A percentile compares a stretch with the other conserved stretches of the same genome.
These are phyloP conservation scores for Cheilosia pagana DNA, from an alignment of 2,888 invertebrate genomes.

Conservation along the genomic window DNA sequence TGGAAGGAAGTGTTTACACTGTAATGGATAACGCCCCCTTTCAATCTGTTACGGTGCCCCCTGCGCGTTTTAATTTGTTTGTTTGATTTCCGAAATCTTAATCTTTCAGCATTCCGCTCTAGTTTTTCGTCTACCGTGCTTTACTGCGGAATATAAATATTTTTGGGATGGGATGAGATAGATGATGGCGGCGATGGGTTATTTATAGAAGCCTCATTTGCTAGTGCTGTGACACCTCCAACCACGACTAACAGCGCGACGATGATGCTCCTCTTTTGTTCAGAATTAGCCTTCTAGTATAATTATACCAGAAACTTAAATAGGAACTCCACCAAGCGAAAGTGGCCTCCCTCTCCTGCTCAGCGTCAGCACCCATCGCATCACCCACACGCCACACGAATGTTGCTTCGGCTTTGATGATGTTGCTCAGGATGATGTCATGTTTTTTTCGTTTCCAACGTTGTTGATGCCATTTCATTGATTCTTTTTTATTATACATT, in stretches of 20 bases:
- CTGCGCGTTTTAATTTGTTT: slow-evolving; percentile 16
- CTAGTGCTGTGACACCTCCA: slow-evolving; percentile 62
- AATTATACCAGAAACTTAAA: slow-evolving; percentile 57
- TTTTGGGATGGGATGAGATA: slow-evolving; percentile 53
- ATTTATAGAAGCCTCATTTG: slow-evolving; percentile 60
- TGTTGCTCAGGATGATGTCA: slow-evolving; percentile 67
- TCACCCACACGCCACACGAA: slow-evolving; percentile 67
- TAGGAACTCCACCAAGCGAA: slow-evolving; percentile 58
- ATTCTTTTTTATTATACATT: slow-evolving; percentile 67
- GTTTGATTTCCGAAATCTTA: slow-evolving; percentile 32
- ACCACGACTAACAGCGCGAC: slow-evolving; percentile 42
- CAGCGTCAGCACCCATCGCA: slow-evolving; percentile 21
- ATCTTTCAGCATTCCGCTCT: slow-evolving; percentile 48
- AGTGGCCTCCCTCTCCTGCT: slow-evolving; percentile 39
- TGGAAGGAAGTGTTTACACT: slow-evolving; percentile 21
- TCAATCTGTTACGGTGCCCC: slow-evolving; percentile 10
- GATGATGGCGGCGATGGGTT: slow-evolving; percentile 30
- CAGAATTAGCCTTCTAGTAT: slow-evolving; percentile 56
- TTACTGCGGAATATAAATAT: slow-evolving; percentile 54
- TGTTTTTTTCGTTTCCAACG: slow-evolving; percentile 62
- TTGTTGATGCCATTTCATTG: slow-evolving; percentile 72
- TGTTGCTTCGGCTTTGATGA: slow-evolving; percentile 58
- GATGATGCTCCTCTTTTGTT: slow-evolving; percentile 35
- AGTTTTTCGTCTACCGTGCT: slow-evolving; percentile 58
- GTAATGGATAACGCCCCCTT: slow-evolving; percentile 61